Base-by-base conservation (phyloP, 2,797 vertebrate genomes). In the Acanthiza pusilla region DNA sequence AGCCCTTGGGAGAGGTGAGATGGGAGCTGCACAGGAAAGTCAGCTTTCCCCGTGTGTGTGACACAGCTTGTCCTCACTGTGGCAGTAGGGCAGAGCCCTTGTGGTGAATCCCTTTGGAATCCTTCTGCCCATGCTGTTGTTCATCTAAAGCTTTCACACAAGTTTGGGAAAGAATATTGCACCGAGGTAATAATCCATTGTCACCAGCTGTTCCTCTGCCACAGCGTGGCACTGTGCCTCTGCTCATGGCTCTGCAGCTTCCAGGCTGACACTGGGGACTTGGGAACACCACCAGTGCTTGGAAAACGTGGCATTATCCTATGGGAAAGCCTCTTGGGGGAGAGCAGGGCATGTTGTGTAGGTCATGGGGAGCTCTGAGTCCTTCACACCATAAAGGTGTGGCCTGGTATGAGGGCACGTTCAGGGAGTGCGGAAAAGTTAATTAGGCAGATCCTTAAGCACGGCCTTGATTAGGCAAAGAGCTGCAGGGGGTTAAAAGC, bases 151-250 rank as follows among this genome's bases (percentile, higher is more conserved):
- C 13, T 78, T 32, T 71, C 65, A 18, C 32, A 25, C 7, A 18
- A 9, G 11, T 60, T 38, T 92, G 47, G 62, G 61, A 48, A 85
- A 19, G 23, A 58, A 11, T 50, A 32, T 48, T 48, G 17, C 26
- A 27, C 12, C 29, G 22, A 75, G 6, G 67, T 53, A 62, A 61
- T 48, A 72, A 65, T 48, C 27, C 7, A 9, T 30, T 48, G 29
- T 45, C 66, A 6, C 10, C 43, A 45, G 18, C 88, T 72, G 23
- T 16, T 77, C 40, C 42, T 65, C 21, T 38, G 15, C 94, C 95
- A 93, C 89, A 29, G 4, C 0, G 83, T 88, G 94, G 82, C 95
- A 93, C 76, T 94, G 87, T 94, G 94, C 57, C n/a, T 32, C 95
- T 88, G 17, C 78, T 48, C 50, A 38, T 17, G 9, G 45, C 42